Evolutionary conservation across 2,888 invertebrate genomes (phyloP), one percentile per base, ranked within the genome.

Genomic region (Ligdia adustata): DNA sequence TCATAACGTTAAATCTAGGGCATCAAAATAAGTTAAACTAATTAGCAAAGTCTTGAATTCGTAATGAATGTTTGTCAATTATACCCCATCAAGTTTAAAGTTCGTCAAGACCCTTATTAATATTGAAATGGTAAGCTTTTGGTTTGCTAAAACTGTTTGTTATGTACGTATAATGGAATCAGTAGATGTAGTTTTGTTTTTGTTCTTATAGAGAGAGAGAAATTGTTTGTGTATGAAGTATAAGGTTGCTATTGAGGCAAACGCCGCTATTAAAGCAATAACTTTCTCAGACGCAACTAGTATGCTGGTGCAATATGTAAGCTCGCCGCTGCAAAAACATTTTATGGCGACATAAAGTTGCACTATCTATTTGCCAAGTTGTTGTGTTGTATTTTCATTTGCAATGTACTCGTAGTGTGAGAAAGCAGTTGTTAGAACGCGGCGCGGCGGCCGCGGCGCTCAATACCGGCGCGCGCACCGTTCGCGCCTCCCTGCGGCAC

Each of bases 401-500:
- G 43, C 45, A 46, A 45, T 50, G 37, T 51, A 5, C n/a, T n/a
- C n/a, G 5, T 3, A 22, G 39, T 32, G 43, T 52, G 53, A 40
- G 38, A 15, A 26, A 45, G 50, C 50, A 37, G 50, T 45, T 51
- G 44, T 45, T 47, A 40, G 52, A 26, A 37, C 42, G 53, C 41
- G 44, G 55, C 58, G 54, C 62, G 60, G 65, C 44, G 52, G 48
- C 37, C 57, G 55, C 7, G 50, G 51, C 65, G 81, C 69, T 82
- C 84, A 76, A 84, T 84, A 83, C 52, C 56, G 4, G 84, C 84
- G 84, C 84, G 84, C 84, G 82, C 83, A 82, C 45, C 64, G 55
- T 3, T 12, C 18, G 9, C 13, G n/a, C 7, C 62, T n/a, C n/a
- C 64, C 48, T 55, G 52, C 68, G 66, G 64, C 71, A 68, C 62